Evolutionary conservation across 1,140 invertebrate genomes (phyloP).

Genomic region (Anadara kagoshimensis): DNA sequence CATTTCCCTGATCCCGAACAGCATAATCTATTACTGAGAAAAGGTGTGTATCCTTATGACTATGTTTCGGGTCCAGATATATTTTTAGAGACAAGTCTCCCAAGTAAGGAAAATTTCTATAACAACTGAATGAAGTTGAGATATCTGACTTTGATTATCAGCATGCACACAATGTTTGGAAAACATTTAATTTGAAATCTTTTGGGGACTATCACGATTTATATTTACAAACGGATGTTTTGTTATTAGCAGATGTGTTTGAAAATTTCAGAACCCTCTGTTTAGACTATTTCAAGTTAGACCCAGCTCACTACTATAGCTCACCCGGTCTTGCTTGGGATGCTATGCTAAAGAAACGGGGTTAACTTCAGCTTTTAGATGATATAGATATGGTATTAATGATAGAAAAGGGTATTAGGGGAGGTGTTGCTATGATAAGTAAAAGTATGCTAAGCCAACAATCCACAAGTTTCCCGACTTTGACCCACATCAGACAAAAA

Average conservation of each 20-base stretch:
- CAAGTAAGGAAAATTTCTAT: conserved; percentile 6
- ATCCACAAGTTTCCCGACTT: conserved; percentile 12
- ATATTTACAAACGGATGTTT: no score
- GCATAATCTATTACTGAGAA: no score
- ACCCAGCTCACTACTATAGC: conserved; percentile 31
- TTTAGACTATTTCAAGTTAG: conserved; percentile 20
- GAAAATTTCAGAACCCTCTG: conserved; percentile 31
- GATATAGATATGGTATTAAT: conserved; percentile 61
- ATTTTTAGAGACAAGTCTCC: no score
- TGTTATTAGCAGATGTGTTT: no score
- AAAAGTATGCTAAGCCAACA: conserved; percentile 31
- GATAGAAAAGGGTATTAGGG: conserved; percentile 55
- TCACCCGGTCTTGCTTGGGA: conserved; percentile 53
- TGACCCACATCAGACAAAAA: conserved; percentile 6
- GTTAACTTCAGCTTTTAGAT: conserved; percentile 46
- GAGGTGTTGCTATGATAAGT: conserved; percentile 22
- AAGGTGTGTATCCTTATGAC: no score
- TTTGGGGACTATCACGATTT: conserved; percentile 41
- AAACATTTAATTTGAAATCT: conserved; percentile 7
- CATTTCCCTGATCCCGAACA: no score
- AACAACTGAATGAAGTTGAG: no score
- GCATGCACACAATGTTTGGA: no score
- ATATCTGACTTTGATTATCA: no score
- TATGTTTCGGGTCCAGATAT: no score
- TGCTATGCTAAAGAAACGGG: conserved; percentile 19